phyloP scores from a whole-genome alignment of 2,113 vertebrate genomes.

The Saccopteryx leptura region DNA sequence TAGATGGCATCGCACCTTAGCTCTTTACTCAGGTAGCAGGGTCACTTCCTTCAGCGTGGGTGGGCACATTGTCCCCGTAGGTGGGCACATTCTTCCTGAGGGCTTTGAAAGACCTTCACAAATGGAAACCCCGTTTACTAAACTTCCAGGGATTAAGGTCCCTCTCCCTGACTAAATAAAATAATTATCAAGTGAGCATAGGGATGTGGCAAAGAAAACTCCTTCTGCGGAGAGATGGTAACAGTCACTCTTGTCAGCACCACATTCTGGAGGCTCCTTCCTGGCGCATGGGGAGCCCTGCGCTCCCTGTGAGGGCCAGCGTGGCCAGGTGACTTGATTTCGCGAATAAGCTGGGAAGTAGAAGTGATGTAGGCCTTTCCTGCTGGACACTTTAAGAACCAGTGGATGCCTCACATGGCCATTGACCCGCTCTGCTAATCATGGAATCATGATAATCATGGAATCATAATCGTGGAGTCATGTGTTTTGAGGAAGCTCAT shows the following conservation, averaged over 20 bases:
- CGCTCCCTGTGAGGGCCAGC: background rate
- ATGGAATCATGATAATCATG: background rate
- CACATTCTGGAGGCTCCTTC: background rate
- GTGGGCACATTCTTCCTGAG: background rate
- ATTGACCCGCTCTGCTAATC: background rate
- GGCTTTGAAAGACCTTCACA: background rate
- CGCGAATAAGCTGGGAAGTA: background rate
- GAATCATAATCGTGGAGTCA: background rate
- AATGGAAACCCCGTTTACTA: background rate
- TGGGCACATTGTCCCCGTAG: background rate
- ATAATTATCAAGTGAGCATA: background rate
- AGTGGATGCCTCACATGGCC: background rate
- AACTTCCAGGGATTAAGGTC: background rate
- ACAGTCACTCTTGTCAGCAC: background rate
- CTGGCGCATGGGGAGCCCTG: background rate
- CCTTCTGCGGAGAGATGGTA: background rate
- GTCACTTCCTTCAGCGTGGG: background rate
- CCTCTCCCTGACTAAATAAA: constrained; percentile 15
- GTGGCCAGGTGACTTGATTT: background rate
- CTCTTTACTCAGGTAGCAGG: background rate
- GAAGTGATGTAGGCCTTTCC: background rate
- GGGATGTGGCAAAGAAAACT: background rate
- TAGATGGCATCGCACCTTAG: background rate
- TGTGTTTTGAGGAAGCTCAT: background rate
- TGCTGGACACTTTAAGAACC: background rate